Conservation (phyloP, 2,888 invertebrate genomes). For the Hypomecis atomaria region DNA sequence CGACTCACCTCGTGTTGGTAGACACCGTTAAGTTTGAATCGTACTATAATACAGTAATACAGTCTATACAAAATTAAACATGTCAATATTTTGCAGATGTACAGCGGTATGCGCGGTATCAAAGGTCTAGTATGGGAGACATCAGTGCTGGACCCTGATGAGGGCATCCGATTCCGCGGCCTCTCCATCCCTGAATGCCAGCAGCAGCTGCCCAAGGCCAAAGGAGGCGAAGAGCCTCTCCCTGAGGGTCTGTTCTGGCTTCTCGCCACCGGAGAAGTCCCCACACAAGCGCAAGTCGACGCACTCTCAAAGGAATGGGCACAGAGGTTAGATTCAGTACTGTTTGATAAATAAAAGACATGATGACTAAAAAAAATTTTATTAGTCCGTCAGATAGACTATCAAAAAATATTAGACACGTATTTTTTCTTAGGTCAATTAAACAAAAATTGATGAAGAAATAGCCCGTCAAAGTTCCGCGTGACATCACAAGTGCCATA, state of each 20-base stretch:
- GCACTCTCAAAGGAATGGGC: slow-evolving; percentile 94
- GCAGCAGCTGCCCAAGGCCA: slow-evolving; percentile 88
- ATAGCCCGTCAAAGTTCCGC: no score
- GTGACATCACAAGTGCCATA: no score
- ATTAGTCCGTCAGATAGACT: no score
- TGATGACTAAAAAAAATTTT: no score
- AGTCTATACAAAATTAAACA: no score
- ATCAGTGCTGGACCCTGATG: slow-evolving; percentile 96
- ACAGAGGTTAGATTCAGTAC: slow-evolving; percentile 60
- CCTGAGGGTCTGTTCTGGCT: slow-evolving; percentile 94
- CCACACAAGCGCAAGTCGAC: slow-evolving; percentile 88
- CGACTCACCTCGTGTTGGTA: no score
- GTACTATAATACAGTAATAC: no score
- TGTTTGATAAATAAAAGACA: no score
- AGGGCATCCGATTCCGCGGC: slow-evolving; percentile 97
- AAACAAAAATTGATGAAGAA: no score
- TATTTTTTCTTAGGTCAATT: no score
- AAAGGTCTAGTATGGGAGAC: slow-evolving; percentile 98
- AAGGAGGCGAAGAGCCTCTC: slow-evolving; percentile 88
- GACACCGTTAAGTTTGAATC: no score
- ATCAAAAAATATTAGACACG: no score
- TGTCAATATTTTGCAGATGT: slow-evolving; percentile 84
- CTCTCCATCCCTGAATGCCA: slow-evolving; percentile 94
- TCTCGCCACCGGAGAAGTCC: slow-evolving; percentile 90
- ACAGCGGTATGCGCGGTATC: slow-evolving; percentile 98